Base-by-base conservation (phyloP, 2,797 vertebrate species). In the Erpetoichthys calabaricus region DNA sequence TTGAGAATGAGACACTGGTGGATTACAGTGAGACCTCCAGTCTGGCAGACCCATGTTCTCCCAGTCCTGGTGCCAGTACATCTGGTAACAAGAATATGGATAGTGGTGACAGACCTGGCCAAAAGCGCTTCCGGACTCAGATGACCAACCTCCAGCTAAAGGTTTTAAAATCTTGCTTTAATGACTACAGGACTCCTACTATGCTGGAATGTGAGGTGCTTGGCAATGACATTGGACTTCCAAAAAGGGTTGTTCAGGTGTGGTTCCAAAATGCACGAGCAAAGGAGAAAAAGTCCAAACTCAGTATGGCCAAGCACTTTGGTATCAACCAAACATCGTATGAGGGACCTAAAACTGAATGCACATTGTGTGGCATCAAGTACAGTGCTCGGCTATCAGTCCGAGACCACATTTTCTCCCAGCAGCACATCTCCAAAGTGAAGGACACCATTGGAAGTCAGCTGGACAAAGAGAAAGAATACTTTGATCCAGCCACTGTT, bases 211-310 rank as follows among this genome's bases (percentile, higher is more conserved):
- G 96, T 77, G 96, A 99, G 80, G 94, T 98, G 71, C 89, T 99
- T 70, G 96, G 96, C 76, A 98, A 96, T 83, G 96, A 99, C 9
- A 97, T 99, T 75, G 96, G 95, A 88, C 91, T 99, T 86, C 96
- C 96, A 88, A 99, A 99, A 85, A 91, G 96, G 86, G 96, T 99
- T 61, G 96, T 99, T 79, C 96, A 99, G 83, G 96, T 99, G 75
- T 99, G 96, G 96, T 99, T 99, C 85, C 96, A 99, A 84, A 99
- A 99, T 78, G 96, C 96, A 60, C 87, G 96, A 71, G 94, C 96
- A 45, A 99, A 99, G 78, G 96, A 99, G 74, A 99, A 99, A 82
- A 99, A 99, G 80, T 86, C 94, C 63, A 99, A 99, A 76, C 85
- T 99, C 69, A 99, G 91, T 78, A 99, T 99, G 95, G 96, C 96